Evolutionary conservation across 2,888 invertebrate species (phyloP).

Genomic region (Drosophila kuntzei): DNA sequence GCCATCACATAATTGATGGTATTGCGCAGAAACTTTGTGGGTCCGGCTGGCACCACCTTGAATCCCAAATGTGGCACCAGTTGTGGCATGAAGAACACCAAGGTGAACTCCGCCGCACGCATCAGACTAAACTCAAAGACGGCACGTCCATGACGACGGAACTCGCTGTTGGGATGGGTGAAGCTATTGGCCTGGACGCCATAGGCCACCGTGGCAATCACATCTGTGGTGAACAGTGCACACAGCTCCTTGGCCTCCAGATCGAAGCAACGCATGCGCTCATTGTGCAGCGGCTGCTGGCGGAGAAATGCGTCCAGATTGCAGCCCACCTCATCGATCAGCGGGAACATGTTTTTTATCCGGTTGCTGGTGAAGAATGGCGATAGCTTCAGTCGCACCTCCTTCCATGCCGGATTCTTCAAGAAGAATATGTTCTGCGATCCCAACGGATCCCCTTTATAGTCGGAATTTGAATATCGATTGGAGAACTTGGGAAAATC

Average conservation of each 20-base stretch:
- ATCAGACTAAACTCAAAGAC: constrained; percentile 83
- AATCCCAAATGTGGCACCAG: constrained; percentile 82
- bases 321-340: constrained; percentile 82
- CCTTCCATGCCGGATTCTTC: constrained; percentile 86
- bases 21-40: constrained; percentile 83
- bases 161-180: constrained; percentile 84
- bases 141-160: constrained; percentile 84
- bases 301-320: constrained; percentile 78
- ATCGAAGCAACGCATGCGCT: constrained; percentile 62
- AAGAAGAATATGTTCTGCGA: constrained; percentile 86
- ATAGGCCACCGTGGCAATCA: constrained; percentile 86
- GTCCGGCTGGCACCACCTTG: constrained; percentile 83
- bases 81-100: constrained; percentile 85
- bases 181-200: constrained; percentile 86
- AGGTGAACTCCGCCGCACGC: constrained; percentile 83
- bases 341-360: constrained; percentile 83
- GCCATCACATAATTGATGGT: constrained; percentile 85
- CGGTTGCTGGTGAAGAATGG: constrained; percentile 86
- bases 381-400: constrained; percentile 85
- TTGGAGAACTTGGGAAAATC: constrained; percentile 86
- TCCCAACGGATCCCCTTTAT: constrained; percentile 84
- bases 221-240: constrained; percentile 85
- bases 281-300: constrained; percentile 68
- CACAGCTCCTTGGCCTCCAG: constrained; percentile 84
- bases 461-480: constrained; percentile 83